phyloP scores from a whole-genome alignment of 2,888 invertebrate genomes.

The Pseudococcus jackbeardsleyi region DNA sequence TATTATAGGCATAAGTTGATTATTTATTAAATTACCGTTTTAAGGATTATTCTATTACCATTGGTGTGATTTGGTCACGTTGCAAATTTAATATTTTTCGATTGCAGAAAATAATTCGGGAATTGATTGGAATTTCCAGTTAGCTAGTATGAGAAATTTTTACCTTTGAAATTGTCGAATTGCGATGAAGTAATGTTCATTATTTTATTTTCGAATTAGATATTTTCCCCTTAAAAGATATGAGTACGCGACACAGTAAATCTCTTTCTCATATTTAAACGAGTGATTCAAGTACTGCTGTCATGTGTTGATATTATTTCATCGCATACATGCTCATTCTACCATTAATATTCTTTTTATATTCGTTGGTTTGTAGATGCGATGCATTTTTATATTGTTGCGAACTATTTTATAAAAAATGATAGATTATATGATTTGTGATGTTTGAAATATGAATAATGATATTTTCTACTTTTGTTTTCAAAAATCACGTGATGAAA shows the following conservation, averaged over 20 bases:
- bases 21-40: constrained; percentile 3
- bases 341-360: neutral
- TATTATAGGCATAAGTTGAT: neutral
- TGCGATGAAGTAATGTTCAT: neutral
- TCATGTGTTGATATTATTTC: neutral
- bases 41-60: neutral
- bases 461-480: neutral
- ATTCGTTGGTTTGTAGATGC: neutral
- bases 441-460: neutral
- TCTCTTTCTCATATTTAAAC: neutral
- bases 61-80: neutral
- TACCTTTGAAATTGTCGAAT: neutral
- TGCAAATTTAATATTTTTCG: neutral
- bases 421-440: neutral
- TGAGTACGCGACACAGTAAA: neutral
- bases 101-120: neutral
- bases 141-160: neutral
- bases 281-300: neutral
- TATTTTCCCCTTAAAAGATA: neutral
- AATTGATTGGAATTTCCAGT: neutral
- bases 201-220: neutral
- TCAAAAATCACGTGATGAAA: neutral
- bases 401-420: neutral
- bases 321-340: neutral
- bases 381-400: neutral